Evolutionary conservation across 1,140 invertebrate genomes (phyloP).

Genomic region (Nasonia giraulti): DNA sequence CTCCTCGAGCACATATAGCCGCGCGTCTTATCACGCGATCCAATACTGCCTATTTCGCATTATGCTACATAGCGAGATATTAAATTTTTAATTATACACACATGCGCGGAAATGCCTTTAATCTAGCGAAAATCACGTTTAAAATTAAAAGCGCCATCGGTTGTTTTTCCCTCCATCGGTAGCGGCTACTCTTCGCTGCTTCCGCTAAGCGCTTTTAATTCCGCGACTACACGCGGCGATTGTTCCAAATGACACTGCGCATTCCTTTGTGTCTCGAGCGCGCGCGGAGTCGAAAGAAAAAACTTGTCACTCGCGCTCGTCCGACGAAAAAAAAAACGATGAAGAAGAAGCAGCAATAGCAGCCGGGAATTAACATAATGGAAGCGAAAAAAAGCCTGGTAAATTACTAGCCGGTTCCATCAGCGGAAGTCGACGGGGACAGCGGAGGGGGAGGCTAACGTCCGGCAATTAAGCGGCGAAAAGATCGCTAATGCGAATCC

Average conservation of each 20-base stretch:
- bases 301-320: too few species aligned
- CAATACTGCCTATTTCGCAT: neutral
- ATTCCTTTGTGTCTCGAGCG: neutral
- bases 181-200: neutral
- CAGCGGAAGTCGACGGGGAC: neutral
- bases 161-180: too few species aligned
- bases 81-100: neutral
- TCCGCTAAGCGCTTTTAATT: neutral
- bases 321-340: neutral
- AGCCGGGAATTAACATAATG: neutral
- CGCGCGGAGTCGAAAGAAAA: too few species aligned
- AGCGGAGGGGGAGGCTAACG: neutral
- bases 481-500: slow-evolving; percentile 37
- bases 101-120: neutral
- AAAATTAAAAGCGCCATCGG: neutral
- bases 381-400: neutral
- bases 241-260: neutral
- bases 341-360: neutral
- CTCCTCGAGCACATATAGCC: neutral
- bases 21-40: neutral
- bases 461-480: slow-evolving; percentile 32
- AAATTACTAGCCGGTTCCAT: neutral
- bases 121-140: neutral
- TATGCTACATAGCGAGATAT: neutral
- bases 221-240: neutral